Evolutionary conservation across 92 coral and sea anemone species (phyloP), one percentile per base, ranked within the genome.

Genomic region (Palythoa grandis): DNA sequence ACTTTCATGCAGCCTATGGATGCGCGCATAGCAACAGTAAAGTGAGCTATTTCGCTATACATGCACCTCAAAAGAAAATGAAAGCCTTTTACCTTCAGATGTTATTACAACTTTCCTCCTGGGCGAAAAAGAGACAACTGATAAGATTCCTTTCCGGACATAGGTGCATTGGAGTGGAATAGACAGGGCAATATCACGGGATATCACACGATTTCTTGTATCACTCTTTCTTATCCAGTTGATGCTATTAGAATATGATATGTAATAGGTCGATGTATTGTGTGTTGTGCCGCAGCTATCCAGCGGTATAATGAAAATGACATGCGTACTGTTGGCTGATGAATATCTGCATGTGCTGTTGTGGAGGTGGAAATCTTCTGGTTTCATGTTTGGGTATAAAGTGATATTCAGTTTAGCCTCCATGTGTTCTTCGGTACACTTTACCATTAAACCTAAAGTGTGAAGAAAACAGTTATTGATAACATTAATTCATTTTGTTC

Each of bases 211-310:
- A 48, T 43, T 23, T 24, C 76, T 16, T 63, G 77, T 1, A 43
- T 14, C 54, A 66, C 83, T 86, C 39, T 78, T 67, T 23, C 88
- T 78, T 52, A 89, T 87, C 77, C 95, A 94, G 69, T 71, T 88
- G 24, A 94, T 84, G 29, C 88, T 84, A 76, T 94, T 94, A 15
- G 72, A 78, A 70, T 92, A 94, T 0, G 70, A 60, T 11, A 94
- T 76, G 9, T 78, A 43, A 60, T 74, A 80, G 17, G 57, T 4
- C 10, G 91, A 82, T 16, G 83, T 79, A 89, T 52, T 92, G 73
- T 90, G 93, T 63, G 82, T 74, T 15, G 98, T 94, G 19, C 92
- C 98, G 69, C 98, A 94, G 22, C 87, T 78, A 57, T 94, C 93
- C 89, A 94, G 93, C 86, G 98, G 98, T 82, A 88, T 79, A 19